phyloP scores from a whole-genome alignment of 2,113 vertebrate species.

The Salminus brasiliensis region DNA sequence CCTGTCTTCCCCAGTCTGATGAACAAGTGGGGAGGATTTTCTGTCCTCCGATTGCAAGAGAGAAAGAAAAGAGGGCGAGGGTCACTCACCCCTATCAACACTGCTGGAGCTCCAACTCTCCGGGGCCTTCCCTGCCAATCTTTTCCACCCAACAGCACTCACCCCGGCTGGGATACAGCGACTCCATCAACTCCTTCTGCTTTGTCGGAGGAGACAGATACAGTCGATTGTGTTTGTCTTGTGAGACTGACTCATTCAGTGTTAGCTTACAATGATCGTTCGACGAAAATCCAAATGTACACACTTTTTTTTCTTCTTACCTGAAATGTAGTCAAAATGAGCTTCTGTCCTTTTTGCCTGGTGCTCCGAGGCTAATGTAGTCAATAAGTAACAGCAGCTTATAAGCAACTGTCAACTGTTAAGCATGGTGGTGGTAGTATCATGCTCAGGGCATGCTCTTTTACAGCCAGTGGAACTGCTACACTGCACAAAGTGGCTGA shows the following conservation, averaged over 20 bases:
- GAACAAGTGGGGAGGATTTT: conserved; percentile 34
- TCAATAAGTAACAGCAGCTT: no score
- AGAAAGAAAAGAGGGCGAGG: conserved; percentile 54
- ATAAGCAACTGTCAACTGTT: no score
- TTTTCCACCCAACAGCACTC: conserved; percentile 12
- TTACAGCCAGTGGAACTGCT: no score
- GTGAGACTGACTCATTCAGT: not conserved
- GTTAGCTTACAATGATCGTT: not conserved
- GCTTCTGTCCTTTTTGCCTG: no score
- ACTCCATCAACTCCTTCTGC: not conserved
- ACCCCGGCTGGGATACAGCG: not conserved
- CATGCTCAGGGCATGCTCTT: no score
- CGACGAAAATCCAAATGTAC: no score
- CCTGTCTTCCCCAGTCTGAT: conserved; percentile 49
- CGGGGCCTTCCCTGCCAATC: not conserved
- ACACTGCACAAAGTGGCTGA: no score
- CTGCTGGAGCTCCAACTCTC: conserved; percentile 37
- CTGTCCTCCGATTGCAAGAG: conserved; percentile 41
- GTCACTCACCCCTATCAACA: conserved; percentile 69
- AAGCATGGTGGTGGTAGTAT: no score
- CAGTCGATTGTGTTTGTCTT: not conserved
- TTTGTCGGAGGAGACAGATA: not conserved
- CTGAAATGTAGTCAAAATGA: not conserved
- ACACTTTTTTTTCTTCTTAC: no score
- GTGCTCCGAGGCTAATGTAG: no score